Percentiles rank a stretch among this genome's conserved stretches.
Conservation (phyloP, 2,888 invertebrate genomes). For the Polydesmus complanatus region DNA sequence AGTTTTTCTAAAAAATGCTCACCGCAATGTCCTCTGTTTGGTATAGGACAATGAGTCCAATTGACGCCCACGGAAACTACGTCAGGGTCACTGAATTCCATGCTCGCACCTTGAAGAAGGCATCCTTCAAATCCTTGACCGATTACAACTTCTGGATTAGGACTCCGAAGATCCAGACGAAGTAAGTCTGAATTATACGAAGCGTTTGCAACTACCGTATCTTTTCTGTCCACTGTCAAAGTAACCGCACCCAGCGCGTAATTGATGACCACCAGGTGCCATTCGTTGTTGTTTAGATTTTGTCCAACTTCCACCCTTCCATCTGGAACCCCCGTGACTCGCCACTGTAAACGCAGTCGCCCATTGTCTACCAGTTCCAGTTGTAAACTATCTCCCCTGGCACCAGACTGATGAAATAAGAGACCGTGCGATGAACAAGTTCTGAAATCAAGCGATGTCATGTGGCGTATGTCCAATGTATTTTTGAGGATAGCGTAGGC, state of each 20-base stretch:
- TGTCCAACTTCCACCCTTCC: conserved; percentile 14
- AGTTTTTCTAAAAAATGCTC: conserved; percentile 33
- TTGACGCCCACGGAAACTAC: conserved; percentile 41
- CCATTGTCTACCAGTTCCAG: conserved; percentile 17
- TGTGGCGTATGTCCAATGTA: conserved; percentile 15
- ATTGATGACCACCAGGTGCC: conserved; percentile 21
- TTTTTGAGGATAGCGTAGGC: conserved; percentile 18
- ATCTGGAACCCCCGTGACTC: conserved; percentile 8
- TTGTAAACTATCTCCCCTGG: conserved; percentile 18
- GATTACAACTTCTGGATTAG: conserved; percentile 42
- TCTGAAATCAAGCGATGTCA: conserved; percentile 22
- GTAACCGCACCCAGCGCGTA: conserved; percentile 18
- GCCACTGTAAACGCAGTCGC: conserved; percentile 18
- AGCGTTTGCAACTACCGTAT: conserved; percentile 17
- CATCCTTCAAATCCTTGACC: conserved; percentile 72
- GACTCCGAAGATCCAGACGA: conserved; percentile 15
- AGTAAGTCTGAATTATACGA: conserved; percentile 16
- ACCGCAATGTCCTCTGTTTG: conserved; percentile 63
- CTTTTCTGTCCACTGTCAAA: conserved; percentile 13
- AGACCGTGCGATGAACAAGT: conserved; percentile 22
- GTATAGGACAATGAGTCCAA: conserved; percentile 62
- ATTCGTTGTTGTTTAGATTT: conserved; percentile 20
- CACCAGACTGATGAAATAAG: conserved; percentile 21
- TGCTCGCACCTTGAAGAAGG: conserved; percentile 70
- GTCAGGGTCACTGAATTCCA: conserved; percentile 45